These are phyloP conservation scores for Menura novaehollandiae DNA, from an alignment of 2,113 vertebrate species.

Conservation along the genomic window DNA sequence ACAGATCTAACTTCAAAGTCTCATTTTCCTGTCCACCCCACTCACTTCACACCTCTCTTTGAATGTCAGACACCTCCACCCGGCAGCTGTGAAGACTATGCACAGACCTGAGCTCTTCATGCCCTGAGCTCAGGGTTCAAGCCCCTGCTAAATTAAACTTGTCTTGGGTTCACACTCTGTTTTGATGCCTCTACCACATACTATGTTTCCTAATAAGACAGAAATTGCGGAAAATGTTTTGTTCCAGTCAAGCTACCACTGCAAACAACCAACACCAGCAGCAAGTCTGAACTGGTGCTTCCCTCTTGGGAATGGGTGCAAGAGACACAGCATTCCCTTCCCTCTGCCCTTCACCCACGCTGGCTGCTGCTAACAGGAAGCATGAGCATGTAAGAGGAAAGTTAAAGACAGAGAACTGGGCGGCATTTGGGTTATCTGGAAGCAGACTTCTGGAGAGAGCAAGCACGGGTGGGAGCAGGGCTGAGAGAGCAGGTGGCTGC, in stretches of 20 bases:
- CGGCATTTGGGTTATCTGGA: background rate
- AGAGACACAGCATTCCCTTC: background rate
- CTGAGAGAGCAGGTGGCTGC: fast-evolving
- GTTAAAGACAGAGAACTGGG: background rate
- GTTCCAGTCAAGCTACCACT: background rate
- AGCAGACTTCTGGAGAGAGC: background rate
- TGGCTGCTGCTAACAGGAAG: background rate
- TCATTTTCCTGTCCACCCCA: background rate
- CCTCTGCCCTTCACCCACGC: background rate
- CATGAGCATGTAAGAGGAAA: background rate
- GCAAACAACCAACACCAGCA: background rate
- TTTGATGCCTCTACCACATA: background rate
- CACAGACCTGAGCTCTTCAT: background rate
- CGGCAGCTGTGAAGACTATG: background rate
- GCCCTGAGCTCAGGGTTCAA: background rate
- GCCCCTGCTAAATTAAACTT: background rate
- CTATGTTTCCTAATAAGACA: background rate
- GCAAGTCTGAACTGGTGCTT: background rate
- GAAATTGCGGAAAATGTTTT: background rate
- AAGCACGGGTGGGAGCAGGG: background rate
- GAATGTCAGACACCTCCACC: background rate
- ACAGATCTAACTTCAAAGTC: background rate
- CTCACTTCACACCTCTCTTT: background rate
- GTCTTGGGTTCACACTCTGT: background rate
- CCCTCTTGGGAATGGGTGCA: fast-evolving